Conservation (phyloP, 1,140 invertebrate genomes). For the Drosophila neocordata region DNA sequence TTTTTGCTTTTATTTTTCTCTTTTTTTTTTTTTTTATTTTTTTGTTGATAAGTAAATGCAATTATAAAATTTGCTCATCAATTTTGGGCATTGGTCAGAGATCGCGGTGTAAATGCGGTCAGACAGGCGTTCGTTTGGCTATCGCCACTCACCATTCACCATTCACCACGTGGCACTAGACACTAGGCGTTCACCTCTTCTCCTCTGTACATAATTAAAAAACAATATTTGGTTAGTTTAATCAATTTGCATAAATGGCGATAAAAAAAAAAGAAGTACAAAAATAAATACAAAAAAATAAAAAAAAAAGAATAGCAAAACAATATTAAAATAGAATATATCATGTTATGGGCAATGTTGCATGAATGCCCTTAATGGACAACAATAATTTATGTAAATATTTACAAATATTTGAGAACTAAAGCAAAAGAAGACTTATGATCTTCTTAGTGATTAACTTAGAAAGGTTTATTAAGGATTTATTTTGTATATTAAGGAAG, state of each 20-base stretch:
- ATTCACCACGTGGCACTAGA: not conserved
- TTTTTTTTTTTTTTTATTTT: slow-evolving; percentile 7
- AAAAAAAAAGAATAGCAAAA: slow-evolving; percentile 22
- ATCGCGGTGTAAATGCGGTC: slow-evolving; percentile 62
- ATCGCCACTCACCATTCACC: not conserved
- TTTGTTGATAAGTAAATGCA: slow-evolving; percentile 61
- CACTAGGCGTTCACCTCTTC: slow-evolving; percentile 8
- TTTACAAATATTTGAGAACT: too few species aligned
- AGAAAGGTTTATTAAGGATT: too few species aligned
- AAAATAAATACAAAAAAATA: slow-evolving; percentile 18
- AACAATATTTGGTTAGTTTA: slow-evolving; percentile 81
- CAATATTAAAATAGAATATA: slow-evolving; percentile 36
- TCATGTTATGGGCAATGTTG: not conserved
- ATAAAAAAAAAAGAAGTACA: slow-evolving; percentile 18
- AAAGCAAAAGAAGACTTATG: too few species aligned
- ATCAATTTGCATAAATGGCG: slow-evolving; percentile 74
- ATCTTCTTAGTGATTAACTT: too few species aligned
- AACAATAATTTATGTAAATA: not conserved
- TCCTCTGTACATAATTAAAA: slow-evolving; percentile 75
- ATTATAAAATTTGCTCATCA: slow-evolving; percentile 78
- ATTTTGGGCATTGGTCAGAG: slow-evolving; percentile 55
- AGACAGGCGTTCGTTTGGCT: not conserved
- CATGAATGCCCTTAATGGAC: not conserved
- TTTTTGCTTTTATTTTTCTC: not conserved
- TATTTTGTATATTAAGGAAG: too few species aligned